Evolutionary conservation across 2,888 invertebrate species (phyloP).

Genomic region (Galeruca laticollis): DNA sequence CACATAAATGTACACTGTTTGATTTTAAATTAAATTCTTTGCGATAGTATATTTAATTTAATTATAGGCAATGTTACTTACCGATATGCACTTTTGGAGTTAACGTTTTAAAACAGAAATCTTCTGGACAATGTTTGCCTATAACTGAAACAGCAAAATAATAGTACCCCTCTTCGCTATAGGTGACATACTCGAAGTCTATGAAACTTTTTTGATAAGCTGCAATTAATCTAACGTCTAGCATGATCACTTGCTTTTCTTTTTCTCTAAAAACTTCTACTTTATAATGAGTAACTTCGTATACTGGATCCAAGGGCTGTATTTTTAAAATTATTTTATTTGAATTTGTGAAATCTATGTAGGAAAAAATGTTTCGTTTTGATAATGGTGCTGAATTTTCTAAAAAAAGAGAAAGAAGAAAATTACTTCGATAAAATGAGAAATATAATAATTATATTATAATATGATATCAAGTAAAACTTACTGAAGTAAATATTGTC

Average conservation of each 20-base stretch:
- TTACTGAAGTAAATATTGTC: slow-evolving; percentile 43
- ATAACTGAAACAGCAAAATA: slow-evolving; percentile 52
- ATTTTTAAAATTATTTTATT: slow-evolving; percentile 48
- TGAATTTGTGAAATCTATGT: slow-evolving; percentile 51
- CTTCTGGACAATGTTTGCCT: slow-evolving; percentile 48
- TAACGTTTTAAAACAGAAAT: slow-evolving; percentile 49
- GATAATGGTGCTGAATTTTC: slow-evolving; percentile 38
- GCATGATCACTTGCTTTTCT: slow-evolving; percentile 41
- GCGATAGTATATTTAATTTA: too few species aligned
- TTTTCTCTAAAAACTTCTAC: slow-evolving; percentile 52
- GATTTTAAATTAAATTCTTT: too few species aligned
- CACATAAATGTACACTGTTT: too few species aligned
- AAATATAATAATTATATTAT: not conserved
- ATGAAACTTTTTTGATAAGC: slow-evolving; percentile 21
- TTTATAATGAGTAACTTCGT: slow-evolving; percentile 51
- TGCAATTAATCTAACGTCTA: slow-evolving; percentile 49
- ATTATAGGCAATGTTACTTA: slow-evolving; percentile 36
- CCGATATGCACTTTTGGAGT: slow-evolving; percentile 52
- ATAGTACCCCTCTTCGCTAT: slow-evolving; percentile 54
- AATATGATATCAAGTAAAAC: too few species aligned
- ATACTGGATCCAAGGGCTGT: slow-evolving; percentile 47
- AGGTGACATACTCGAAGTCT: slow-evolving; percentile 50
- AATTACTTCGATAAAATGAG: not conserved
- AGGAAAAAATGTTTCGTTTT: slow-evolving; percentile 48
- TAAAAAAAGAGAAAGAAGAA: slow-evolving; percentile 21